Evolutionary conservation across 2,113 vertebrate genomes (phyloP).

Genomic region (Chrysemys picta): DNA sequence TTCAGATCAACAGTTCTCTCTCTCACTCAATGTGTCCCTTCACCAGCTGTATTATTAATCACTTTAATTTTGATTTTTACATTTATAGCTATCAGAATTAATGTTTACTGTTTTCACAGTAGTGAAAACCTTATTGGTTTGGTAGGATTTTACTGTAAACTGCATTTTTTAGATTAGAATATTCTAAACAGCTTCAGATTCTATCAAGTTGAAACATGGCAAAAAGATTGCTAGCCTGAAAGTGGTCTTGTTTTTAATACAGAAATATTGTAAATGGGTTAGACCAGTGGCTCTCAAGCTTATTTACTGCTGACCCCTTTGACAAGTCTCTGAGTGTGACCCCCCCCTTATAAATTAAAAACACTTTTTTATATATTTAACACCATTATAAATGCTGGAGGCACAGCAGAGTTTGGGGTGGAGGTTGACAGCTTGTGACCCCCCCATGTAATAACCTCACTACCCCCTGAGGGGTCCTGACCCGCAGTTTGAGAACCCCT

Average conservation of each 20-base stretch:
- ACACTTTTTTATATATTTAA: too few species aligned
- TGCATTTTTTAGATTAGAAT: not conserved
- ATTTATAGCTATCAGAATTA: not conserved
- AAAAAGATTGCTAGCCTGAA: not conserved
- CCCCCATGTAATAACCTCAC: too few species aligned
- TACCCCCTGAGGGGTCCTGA: too few species aligned
- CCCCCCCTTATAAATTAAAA: too few species aligned
- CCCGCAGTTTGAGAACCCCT: too few species aligned
- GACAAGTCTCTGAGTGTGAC: too few species aligned
- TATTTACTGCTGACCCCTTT: too few species aligned
- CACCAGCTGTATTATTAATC: not conserved
- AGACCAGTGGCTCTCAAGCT: too few species aligned
- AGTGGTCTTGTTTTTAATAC: not conserved
- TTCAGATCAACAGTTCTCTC: not conserved
- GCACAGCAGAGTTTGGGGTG: too few species aligned
- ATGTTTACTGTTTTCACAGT: not conserved
- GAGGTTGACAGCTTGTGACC: too few species aligned
- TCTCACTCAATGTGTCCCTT: not conserved
- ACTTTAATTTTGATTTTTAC: not conserved
- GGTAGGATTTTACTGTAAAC: not conserved
- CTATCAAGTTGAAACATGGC: not conserved
- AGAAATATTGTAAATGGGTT: not conserved
- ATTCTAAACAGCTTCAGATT: not conserved
- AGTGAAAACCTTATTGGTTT: not conserved
- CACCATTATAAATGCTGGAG: too few species aligned